phyloP scores from a whole-genome alignment of 37 sponge, comb jelly and placozoan species.

The Spongilla lacustris region DNA sequence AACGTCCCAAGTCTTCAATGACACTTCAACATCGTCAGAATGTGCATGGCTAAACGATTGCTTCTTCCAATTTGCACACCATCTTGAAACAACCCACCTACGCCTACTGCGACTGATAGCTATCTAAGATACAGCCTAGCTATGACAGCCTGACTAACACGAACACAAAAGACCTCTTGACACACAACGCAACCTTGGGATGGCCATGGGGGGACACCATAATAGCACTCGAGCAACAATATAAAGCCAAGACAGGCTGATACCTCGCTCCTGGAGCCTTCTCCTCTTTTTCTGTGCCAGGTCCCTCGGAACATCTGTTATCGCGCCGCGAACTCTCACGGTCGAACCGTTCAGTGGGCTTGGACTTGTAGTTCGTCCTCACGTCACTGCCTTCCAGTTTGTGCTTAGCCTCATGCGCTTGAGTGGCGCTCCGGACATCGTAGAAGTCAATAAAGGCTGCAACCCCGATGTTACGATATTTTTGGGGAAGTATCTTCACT shows the following conservation, averaged over 20 bases:
- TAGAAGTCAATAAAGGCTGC: slow-evolving; percentile 90
- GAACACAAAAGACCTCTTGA: no score
- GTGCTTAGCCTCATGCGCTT: slow-evolving; percentile 60
- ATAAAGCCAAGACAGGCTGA: neutral
- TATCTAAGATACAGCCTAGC: no score
- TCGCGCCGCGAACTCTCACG: neutral
- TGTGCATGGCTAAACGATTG: no score
- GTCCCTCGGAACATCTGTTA: neutral
- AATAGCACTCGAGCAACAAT: neutral
- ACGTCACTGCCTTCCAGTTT: slow-evolving; percentile 52
- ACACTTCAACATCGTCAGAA: no score
- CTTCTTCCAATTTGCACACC: no score
- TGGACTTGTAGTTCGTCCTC: slow-evolving; percentile 77
- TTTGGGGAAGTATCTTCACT: slow-evolving; percentile 80
- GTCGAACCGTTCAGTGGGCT: slow-evolving; percentile 24
- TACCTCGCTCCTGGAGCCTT: neutral
- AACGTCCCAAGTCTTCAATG: no score
- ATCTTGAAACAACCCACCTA: no score
- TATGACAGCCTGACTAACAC: no score
- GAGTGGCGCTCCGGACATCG: slow-evolving; percentile 62
- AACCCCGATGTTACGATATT: slow-evolving; percentile 61
- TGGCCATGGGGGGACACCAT: no score
- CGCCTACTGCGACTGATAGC: no score
- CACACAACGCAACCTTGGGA: no score
- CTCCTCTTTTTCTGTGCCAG: neutral